These are phyloP conservation scores for Drosophila pseudotakahashii DNA, from an alignment of 2,888 invertebrate genomes.

Conservation along the genomic window DNA sequence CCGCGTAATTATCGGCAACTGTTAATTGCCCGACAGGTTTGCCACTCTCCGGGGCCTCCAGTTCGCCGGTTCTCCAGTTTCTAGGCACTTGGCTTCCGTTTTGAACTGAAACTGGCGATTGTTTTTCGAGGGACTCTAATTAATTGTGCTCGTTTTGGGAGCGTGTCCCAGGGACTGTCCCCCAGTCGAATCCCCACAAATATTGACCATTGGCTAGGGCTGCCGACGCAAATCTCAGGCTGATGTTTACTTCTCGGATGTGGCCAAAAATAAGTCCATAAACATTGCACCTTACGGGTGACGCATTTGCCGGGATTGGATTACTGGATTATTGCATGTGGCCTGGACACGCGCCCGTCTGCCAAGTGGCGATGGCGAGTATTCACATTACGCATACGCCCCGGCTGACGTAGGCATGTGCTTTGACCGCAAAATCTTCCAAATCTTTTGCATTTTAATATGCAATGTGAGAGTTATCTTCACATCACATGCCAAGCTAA, in stretches of 20 bases:
- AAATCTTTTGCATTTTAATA: constrained; percentile 3
- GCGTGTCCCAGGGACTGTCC: constrained; percentile 47
- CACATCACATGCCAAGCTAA: constrained; percentile 20
- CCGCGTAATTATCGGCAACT: constrained; percentile 73
- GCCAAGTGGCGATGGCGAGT: not conserved
- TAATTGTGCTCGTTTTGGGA: constrained; percentile 80
- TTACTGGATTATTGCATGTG: constrained; percentile 46
- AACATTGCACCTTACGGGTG: constrained; percentile 57
- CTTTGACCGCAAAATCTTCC: not conserved
- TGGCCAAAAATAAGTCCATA: constrained; percentile 59
- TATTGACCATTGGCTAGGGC: constrained; percentile 28
- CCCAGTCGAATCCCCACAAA: constrained; percentile 5
- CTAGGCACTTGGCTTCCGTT: constrained; percentile 51
- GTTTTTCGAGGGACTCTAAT: constrained; percentile 78
- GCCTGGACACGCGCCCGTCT: constrained; percentile 56
- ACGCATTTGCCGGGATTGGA: constrained; percentile 52
- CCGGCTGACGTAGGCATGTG: constrained; percentile 33
- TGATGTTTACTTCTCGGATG: constrained; percentile 35
- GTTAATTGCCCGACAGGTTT: constrained; percentile 78
- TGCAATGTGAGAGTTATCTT: not conserved
- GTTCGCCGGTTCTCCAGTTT: constrained; percentile 19
- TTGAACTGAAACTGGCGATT: constrained; percentile 35
- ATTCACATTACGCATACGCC: constrained; percentile 63
- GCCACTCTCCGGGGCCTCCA: constrained; percentile 27
- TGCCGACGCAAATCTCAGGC: constrained; percentile 71